Evolutionary conservation across 2,113 vertebrate species (phyloP), one percentile per base, ranked within the genome.

Genomic region (Rhadina sibilatrix): DNA sequence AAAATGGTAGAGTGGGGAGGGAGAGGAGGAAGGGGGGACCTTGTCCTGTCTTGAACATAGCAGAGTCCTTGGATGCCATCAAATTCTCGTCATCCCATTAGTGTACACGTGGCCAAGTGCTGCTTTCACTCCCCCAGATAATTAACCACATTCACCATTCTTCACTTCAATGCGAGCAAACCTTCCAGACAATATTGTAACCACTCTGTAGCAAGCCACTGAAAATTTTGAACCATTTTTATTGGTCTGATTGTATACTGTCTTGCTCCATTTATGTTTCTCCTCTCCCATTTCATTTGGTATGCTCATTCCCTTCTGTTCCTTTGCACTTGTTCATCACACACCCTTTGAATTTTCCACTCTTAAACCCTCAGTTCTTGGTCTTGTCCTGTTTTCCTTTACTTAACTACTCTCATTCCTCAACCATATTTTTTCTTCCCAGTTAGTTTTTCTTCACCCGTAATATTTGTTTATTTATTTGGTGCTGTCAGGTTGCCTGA

Each of bases 381-480:
- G 35, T 87, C 9, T 77, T n/a, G 35, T 56, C 20, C 19, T 44
- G 6, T 49, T 85, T 90, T 57, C 27, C 15, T 74, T 64, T 60
- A 50, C 28, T 91, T 25, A 64, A 52, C 5, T 79, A 42, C 23
- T 70, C 60, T 50, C 7, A n/a, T 82, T 13, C 27, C 11, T 76
- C 70, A 53, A 24, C 3, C 5, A 4, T 28, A 47, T 18, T 56
- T 87, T 90, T 70, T 25, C 14, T 63, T 65, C 11, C 9, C 0
- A 0, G 0, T 66, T 94, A 0, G 0, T 18, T 81, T 89, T 21
- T 75, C 30, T 33, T 87, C 22, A 49, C 37, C 9, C 4, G 3
- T 60, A 66, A 23, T 50, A 16, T 69, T 87, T 92, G 2, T 53
- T 68, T 54, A 42, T 68, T 89, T 79, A 54, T 83, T 66, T 60